phyloP scores from a whole-genome alignment of 2,113 vertebrate species.

The Turnix velox region DNA sequence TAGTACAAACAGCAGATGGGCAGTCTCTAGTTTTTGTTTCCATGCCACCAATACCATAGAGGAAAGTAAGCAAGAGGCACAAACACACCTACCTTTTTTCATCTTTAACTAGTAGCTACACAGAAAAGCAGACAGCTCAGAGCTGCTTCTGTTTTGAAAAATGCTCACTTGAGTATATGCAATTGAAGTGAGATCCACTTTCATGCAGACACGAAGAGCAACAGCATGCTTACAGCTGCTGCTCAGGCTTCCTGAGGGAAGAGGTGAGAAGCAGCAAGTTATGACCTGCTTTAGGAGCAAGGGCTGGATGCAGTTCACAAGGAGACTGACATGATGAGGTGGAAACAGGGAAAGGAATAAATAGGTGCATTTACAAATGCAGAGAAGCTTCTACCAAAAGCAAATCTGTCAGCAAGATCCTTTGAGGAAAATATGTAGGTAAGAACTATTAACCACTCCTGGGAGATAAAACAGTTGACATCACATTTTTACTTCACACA shows the following conservation, averaged over 20 bases:
- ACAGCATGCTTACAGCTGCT: not conserved
- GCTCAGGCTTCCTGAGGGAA: not conserved
- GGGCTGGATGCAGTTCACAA: not conserved
- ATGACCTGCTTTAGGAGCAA: not conserved
- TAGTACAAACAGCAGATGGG: not conserved
- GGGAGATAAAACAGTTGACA: not conserved
- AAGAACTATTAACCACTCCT: not conserved
- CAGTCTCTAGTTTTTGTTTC: not conserved
- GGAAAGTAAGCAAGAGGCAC: not conserved
- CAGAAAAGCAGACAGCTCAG: not conserved
- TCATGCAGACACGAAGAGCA: not conserved
- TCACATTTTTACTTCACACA: not conserved
- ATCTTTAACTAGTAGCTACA: not conserved
- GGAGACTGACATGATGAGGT: not conserved
- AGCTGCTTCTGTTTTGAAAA: not conserved
- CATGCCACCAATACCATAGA: not conserved
- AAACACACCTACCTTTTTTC: not conserved
- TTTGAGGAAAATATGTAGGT: slow-evolving; percentile 1
- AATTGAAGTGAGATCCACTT: not conserved
- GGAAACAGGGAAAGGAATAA: not conserved
- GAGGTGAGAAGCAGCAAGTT: not conserved
- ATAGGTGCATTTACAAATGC: not conserved
- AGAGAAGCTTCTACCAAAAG: not conserved
- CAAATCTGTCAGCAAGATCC: not conserved
- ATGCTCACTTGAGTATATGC: not conserved